Conservation (phyloP, 2,113 vertebrate genomes). For the Pteruthius melanotis region DNA sequence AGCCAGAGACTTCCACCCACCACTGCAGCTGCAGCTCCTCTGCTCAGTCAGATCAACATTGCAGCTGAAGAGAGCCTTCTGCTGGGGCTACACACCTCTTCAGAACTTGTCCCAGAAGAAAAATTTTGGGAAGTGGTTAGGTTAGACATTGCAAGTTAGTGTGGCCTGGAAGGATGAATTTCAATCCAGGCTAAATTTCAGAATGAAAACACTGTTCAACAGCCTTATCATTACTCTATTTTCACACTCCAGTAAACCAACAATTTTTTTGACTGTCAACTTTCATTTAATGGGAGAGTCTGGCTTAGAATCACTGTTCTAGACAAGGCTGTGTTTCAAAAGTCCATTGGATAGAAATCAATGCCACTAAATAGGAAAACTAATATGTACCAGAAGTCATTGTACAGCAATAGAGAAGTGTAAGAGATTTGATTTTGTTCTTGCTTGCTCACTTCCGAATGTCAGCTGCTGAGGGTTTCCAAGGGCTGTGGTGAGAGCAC, state of each 20-base stretch:
- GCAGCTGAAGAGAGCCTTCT: neutral
- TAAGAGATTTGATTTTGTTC: neutral
- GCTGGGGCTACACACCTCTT: neutral
- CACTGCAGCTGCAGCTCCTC: neutral
- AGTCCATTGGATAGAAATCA: neutral
- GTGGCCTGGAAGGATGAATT: neutral
- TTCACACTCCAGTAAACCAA: conserved; percentile 6
- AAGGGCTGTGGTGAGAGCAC: neutral
- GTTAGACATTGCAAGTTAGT: neutral
- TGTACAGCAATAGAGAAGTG: neutral
- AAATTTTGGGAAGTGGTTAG: neutral
- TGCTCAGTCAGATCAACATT: neutral
- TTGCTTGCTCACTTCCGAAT: neutral
- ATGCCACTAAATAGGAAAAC: neutral
- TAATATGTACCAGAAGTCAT: neutral
- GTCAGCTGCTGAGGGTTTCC: neutral
- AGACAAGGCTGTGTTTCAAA: neutral
- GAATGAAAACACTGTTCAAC: neutral
- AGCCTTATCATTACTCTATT: neutral
- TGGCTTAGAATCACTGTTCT: neutral
- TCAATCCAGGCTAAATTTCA: neutral
- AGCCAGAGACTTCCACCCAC: neutral
- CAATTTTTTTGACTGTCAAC: neutral
- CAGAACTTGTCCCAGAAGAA: neutral
- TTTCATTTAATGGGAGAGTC: neutral